Evolutionary conservation across 2,888 invertebrate species (phyloP).

Genomic region (Hecatera dysodea): DNA sequence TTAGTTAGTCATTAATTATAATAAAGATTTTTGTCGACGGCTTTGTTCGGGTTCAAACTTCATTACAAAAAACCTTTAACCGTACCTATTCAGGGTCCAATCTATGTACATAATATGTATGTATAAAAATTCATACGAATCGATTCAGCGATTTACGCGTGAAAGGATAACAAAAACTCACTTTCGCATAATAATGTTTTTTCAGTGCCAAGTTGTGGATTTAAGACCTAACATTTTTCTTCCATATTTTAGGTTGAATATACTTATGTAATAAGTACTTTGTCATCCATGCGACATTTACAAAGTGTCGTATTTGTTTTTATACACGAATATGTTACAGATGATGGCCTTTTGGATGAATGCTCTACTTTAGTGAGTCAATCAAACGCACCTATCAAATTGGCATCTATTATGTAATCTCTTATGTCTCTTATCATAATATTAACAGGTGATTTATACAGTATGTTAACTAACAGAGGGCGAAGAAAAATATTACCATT

Average conservation of each 20-base stretch:
- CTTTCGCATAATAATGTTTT: not conserved
- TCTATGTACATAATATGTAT: too few species aligned
- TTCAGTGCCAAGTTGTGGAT: not conserved
- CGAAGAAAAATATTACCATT: too few species aligned
- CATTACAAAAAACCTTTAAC: too few species aligned
- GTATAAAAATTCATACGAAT: not conserved
- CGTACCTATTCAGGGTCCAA: too few species aligned
- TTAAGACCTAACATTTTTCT: not conserved
- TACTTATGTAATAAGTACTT: not conserved
- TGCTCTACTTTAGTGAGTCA: too few species aligned
- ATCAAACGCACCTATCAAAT: conserved; percentile 20
- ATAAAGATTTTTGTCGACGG: too few species aligned
- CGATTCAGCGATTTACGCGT: not conserved
- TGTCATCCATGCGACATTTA: not conserved
- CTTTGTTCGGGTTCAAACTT: too few species aligned
- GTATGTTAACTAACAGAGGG: too few species aligned
- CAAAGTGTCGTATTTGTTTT: not conserved
- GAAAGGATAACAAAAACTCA: not conserved
- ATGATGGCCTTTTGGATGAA: too few species aligned
- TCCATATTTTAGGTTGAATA: not conserved
- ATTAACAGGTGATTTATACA: not conserved
- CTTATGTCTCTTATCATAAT: not conserved
- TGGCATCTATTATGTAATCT: not conserved
- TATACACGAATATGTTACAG: not conserved
- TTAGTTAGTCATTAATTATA: too few species aligned